These are phyloP conservation scores for Stichodactyla mertensii DNA, from an alignment of 64 coral and sea anemone species.

Conservation along the genomic window DNA sequence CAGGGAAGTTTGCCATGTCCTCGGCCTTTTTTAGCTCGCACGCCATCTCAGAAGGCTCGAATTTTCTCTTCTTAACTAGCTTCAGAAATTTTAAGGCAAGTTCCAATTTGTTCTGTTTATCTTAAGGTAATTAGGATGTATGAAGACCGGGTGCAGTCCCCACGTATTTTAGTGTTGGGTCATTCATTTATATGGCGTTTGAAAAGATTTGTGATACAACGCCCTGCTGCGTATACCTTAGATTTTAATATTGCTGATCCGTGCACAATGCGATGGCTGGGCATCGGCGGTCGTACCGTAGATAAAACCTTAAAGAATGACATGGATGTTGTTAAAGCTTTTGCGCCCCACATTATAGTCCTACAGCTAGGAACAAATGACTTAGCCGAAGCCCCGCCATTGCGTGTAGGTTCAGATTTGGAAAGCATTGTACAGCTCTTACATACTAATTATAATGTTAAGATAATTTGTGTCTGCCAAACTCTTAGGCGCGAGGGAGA, in stretches of 20 bases:
- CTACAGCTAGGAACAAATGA: slow-evolving; percentile 30
- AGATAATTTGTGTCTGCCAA: slow-evolving; percentile 16
- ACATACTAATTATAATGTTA: not conserved
- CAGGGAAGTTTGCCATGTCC: too few species aligned
- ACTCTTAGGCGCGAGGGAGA: not conserved
- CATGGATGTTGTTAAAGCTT: not conserved
- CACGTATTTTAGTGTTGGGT: not conserved
- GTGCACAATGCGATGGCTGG: not conserved
- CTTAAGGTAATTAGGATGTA: too few species aligned
- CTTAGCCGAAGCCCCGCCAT: not conserved
- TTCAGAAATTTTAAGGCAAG: too few species aligned
- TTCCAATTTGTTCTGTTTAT: too few species aligned
- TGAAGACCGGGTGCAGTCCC: too few species aligned
- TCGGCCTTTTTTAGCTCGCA: too few species aligned
- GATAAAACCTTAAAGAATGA: not conserved
- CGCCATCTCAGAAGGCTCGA: too few species aligned
- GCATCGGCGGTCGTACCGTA: slow-evolving; percentile 7
- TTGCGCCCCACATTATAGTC: slow-evolving; percentile 7
- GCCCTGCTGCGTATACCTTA: not conserved
- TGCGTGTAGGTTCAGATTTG: not conserved
- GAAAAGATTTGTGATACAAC: not conserved
- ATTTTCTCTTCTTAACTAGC: too few species aligned
- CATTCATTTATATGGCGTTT: slow-evolving; percentile 27
- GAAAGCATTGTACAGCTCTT: not conserved
- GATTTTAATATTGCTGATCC: not conserved